These are phyloP conservation scores for Sarcophilus harrisii DNA, from an alignment of 2,797 vertebrate genomes.

Conservation along the genomic window DNA sequence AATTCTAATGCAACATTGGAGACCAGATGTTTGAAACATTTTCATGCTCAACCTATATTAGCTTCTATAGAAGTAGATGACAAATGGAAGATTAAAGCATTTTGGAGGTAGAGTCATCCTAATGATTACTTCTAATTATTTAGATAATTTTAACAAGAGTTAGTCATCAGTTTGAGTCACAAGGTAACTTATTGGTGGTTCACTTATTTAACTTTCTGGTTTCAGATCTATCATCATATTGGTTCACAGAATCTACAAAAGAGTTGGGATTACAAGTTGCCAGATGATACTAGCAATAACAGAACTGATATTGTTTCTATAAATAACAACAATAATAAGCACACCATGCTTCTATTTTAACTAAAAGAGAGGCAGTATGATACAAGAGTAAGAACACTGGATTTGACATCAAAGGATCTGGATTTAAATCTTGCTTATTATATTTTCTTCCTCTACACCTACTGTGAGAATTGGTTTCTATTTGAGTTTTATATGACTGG, in stretches of 20 bases:
- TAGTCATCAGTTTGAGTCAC: not conserved
- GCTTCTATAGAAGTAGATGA: not conserved
- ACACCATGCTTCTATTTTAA: not conserved
- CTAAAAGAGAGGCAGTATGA: not conserved
- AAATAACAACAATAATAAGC: not conserved
- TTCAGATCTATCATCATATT: not conserved
- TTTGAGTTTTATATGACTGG: not conserved
- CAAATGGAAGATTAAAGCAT: not conserved
- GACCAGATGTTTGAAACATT: not conserved
- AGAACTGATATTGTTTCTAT: not conserved
- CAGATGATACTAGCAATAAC: not conserved
- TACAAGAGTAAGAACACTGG: not conserved
- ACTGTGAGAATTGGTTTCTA: not conserved
- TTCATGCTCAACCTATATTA: not conserved
- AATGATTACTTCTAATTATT: not conserved
- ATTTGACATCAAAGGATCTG: not conserved
- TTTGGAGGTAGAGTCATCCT: not conserved
- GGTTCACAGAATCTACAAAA: not conserved
- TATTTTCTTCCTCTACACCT: not conserved
- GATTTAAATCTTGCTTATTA: not conserved
- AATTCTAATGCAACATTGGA: not conserved
- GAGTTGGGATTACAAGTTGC: not conserved
- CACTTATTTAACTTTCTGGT: not conserved
- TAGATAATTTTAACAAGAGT: not conserved
- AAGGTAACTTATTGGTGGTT: not conserved